These are phyloP conservation scores for Micromys minutus DNA, from an alignment of 2,113 vertebrate genomes.

Conservation along the genomic window DNA sequence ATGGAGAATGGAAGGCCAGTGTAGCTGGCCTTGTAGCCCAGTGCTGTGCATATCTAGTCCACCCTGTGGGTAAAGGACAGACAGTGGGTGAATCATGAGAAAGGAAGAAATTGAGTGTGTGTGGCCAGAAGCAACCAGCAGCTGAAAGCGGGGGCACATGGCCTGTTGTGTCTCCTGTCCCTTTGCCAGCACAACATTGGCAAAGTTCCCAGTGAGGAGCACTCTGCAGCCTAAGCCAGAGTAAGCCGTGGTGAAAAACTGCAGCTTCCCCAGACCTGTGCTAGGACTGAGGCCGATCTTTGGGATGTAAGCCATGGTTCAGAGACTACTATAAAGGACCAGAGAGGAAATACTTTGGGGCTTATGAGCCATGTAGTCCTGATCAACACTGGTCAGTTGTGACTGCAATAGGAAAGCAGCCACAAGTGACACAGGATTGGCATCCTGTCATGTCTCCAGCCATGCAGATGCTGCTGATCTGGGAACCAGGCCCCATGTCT, in stretches of 20 bases:
- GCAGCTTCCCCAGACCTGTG: too few relatives aligned
- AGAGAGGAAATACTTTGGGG: not conserved
- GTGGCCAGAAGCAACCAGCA: not conserved
- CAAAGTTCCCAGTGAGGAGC: not conserved
- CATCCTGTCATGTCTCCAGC: not conserved
- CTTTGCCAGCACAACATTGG: not conserved
- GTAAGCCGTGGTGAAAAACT: too few relatives aligned
- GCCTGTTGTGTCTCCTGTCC: not conserved
- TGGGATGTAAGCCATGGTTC: not conserved
- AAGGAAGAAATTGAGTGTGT: not conserved
- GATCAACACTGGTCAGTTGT: not conserved
- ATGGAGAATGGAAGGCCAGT: not conserved
- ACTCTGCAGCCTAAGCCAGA: not conserved
- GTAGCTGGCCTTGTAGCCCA: not conserved
- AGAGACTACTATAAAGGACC: not conserved
- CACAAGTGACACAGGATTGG: not conserved
- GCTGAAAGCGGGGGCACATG: not conserved
- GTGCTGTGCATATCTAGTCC: not conserved
- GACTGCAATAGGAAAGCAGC: not conserved
- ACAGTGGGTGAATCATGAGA: not conserved
- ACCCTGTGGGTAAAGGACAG: not conserved
- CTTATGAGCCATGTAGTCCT: not conserved
- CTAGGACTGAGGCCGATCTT: too few relatives aligned
- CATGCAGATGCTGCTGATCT: not conserved
- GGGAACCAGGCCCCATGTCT: not conserved